Evolutionary conservation across 1,140 invertebrate genomes (phyloP), one percentile per base, ranked within the genome.

Genomic region (Mesaphorura yosii): DNA sequence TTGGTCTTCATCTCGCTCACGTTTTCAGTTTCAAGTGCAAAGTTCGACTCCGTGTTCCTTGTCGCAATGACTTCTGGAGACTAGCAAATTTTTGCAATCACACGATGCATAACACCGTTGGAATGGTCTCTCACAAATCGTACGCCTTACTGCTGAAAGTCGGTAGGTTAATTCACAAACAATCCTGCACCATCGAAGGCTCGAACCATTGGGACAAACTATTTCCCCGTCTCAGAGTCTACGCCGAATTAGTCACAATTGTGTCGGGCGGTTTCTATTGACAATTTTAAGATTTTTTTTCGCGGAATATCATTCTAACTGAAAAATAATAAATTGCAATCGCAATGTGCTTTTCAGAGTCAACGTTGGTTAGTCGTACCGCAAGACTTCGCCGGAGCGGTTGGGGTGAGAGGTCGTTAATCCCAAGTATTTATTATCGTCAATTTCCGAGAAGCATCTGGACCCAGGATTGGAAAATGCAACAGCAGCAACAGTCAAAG

Each of bases 1-100:
- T 58, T 20, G 56, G 46, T 19, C 28, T 53, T 12, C 51, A 53
- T 22, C 10, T 58, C 3, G 46, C 53, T 5, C 31, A 52, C n/a
- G 41, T 57, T n/a, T 42, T 57, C 15, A 58, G 51, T 48, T 27
- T 53, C 14, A 53, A 53, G 20, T 49, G 51, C 37, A 58, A 25
- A 26, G 17, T 53, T n/a, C 28, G 14, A 38, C 34, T 49, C 17
- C 37, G 51, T 46, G 53, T 41, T n/a, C 56, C 56, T 10, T 28
- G 45, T 38, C 44, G 51, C 38, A 25, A 42, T 14, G 23, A 53
- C 31, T 31, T 58, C 12, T 29, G 51, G 19, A 22, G 34, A 20
- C 40, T 34, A n/a, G 10, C 31, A 34, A 10, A 34, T 34, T 34
- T 34, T 34, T 34, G n/a, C n/a, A n/a, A 34, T 34, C 31, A n/a